Percentiles rank a stretch among this genome's conserved stretches.
Evolutionary conservation across 1,140 invertebrate species (phyloP).

Genomic region (Linepithema humile): DNA sequence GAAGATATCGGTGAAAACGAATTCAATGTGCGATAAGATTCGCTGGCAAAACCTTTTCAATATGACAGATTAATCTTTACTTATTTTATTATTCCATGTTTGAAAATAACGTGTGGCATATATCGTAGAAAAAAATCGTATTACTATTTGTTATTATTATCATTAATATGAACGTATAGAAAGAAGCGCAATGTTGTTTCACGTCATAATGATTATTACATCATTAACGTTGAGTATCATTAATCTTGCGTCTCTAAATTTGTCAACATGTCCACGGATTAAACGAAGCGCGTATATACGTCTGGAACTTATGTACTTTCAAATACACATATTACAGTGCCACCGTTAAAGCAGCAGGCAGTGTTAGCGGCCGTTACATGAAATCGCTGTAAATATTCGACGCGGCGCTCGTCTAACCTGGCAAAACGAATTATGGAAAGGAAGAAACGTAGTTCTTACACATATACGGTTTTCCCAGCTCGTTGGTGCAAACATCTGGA

Average conservation of each 20-base stretch:
- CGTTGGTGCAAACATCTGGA: constrained; percentile 46
- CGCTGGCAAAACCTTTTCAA: neutral
- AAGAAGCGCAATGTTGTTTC: neutral
- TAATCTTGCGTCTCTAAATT: neutral
- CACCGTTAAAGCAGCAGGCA: neutral
- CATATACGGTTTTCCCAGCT: constrained; percentile 3
- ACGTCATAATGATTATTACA: neutral
- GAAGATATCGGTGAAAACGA: constrained; percentile 67
- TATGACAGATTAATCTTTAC: neutral
- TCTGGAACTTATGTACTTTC: neutral
- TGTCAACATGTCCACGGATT: neutral
- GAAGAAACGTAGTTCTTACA: neutral
- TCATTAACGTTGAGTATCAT: neutral
- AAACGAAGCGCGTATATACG: neutral
- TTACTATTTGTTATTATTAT: too few relatives aligned
- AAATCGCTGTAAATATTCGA: constrained; percentile 24
- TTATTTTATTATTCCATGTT: neutral
- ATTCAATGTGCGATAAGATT: constrained; percentile 61
- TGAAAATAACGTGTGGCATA: neutral
- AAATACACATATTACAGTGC: neutral
- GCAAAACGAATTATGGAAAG: constrained; percentile 25
- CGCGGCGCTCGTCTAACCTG: neutral
- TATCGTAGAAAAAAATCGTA: neutral
- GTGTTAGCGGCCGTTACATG: neutral
- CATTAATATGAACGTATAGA: too few relatives aligned